A percentile compares a stretch with the other conserved stretches of the same genome.
phyloP scores from a whole-genome alignment of 1,140 invertebrate genomes.

The Aethina tumida region DNA sequence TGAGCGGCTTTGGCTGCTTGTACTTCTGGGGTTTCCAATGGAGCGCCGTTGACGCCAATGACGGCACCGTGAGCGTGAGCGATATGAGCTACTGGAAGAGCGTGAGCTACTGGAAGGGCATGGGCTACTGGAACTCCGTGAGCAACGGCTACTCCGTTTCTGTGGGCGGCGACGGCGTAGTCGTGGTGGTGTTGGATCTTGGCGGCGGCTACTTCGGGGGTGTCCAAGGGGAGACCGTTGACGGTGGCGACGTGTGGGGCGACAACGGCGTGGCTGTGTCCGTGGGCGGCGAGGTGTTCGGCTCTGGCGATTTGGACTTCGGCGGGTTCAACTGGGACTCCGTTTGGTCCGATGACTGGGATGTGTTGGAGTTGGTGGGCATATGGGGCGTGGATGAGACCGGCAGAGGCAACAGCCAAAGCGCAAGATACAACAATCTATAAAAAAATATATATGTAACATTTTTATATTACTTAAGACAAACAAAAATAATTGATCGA shows the following conservation, averaged over 20 bases:
- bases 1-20: slow-evolving; percentile 48
- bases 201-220: slow-evolving; percentile 51
- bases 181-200: slow-evolving; percentile 50
- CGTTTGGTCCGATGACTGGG: slow-evolving; percentile 27
- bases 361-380: slow-evolving; percentile 18
- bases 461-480: neutral
- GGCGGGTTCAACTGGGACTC: slow-evolving; percentile 40
- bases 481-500: neutral
- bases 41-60: slow-evolving; percentile 16
- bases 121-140: slow-evolving; percentile 22
- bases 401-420: slow-evolving; percentile 22
- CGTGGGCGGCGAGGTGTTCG: slow-evolving; percentile 44
- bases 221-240: slow-evolving; percentile 48
- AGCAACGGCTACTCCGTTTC: slow-evolving; percentile 34
- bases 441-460: slow-evolving; percentile 7
- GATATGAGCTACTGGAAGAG: slow-evolving; percentile 19
- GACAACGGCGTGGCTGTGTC: slow-evolving; percentile 18
- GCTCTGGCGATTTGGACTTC: slow-evolving; percentile 50
- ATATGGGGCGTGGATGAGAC: slow-evolving; percentile 13
- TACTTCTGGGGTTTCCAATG: slow-evolving; percentile 42
- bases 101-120: no score
- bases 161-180: slow-evolving; percentile 42
- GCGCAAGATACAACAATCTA: slow-evolving; percentile 28
- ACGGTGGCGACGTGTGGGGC: slow-evolving; percentile 21
- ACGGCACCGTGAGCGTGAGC: slow-evolving; percentile 11